Evolutionary conservation across 2,888 invertebrate species (phyloP), one percentile per base, ranked within the genome.

Genomic region (Xestia xanthographa): DNA sequence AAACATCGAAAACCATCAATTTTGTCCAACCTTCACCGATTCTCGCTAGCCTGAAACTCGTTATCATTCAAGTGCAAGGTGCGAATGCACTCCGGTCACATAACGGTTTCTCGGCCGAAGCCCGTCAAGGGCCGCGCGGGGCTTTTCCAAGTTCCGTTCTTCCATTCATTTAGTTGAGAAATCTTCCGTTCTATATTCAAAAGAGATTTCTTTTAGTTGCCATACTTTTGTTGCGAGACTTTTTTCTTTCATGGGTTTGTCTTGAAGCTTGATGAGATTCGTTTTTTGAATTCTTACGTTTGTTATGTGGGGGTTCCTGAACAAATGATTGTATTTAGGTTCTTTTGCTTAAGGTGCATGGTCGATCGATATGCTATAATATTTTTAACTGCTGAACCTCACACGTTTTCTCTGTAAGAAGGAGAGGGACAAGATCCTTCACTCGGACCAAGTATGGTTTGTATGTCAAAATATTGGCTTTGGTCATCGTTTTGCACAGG

Each of bases 91-190:
- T 83, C 77, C 45, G 88, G 86, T 81, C 87, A 75, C 12, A 41
- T 83, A 90, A 90, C 90, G 74, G 90, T 87, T 82, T 75, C 82
- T 84, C 69, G 72, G 82, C 58, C 67, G 86, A 84, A 82, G 83
- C 76, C 84, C 66, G 63, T n/a, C 69, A 76, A 78, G 74, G 72
- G 74, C 82, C 75, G 75, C 43, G 50, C 65, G 77, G 70, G 45
- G 17, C 43, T 50, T 67, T 82, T 75, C 86, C 83, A 75, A 41
- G 65, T 43, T 58, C 66, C 48, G 45, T 66, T 81, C 20, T 38
- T 58, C 62, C 43, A 58, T 66, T 81, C 20, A 20, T 20, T 63
- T 43, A 34, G 22, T 71, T 41, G 65, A 67, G 68, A 85, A 77
- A 77, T 60, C 12, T 62, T 62, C 65, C 67, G 48, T 71, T 70